phyloP scores from a whole-genome alignment of 2,888 invertebrate genomes.

The Heliconius ismenius region DNA sequence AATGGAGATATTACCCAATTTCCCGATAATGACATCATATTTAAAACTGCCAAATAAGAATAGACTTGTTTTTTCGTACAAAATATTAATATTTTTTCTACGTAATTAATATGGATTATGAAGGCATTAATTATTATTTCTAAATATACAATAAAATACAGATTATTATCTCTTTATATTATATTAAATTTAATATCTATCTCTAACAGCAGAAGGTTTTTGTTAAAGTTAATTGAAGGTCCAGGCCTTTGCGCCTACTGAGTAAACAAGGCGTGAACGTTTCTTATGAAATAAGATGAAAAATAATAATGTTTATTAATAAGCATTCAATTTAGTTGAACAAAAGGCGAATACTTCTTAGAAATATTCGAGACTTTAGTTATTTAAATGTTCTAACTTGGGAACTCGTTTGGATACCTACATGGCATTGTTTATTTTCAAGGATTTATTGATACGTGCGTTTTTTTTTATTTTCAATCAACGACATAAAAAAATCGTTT shows the following conservation, averaged over 20 bases:
- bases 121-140: conserved; percentile 1
- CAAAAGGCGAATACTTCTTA: conserved; percentile 36
- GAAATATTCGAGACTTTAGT: conserved; percentile 37
- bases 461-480: conserved; percentile 6
- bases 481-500: not conserved
- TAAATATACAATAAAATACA: not conserved
- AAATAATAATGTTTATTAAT: conserved; percentile 23
- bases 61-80: not conserved
- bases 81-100: not conserved
- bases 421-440: conserved; percentile 37
- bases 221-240: conserved; percentile 1
- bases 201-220: conserved; percentile 9
- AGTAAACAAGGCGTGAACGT: conserved; percentile 13
- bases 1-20: no score
- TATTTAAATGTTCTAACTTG: conserved; percentile 42
- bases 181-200: not conserved
- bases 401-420: conserved; percentile 34
- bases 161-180: not conserved
- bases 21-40: not conserved
- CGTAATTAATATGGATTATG: not conserved
- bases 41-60: not conserved
- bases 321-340: conserved; percentile 29
- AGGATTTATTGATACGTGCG: conserved; percentile 22
- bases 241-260: conserved; percentile 16
- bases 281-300: conserved; percentile 5